A percentile compares a stretch with the other conserved stretches of the same genome.
Evolutionary conservation across 2,888 invertebrate species (phyloP).

Genomic region (Hydriomena furcata): DNA sequence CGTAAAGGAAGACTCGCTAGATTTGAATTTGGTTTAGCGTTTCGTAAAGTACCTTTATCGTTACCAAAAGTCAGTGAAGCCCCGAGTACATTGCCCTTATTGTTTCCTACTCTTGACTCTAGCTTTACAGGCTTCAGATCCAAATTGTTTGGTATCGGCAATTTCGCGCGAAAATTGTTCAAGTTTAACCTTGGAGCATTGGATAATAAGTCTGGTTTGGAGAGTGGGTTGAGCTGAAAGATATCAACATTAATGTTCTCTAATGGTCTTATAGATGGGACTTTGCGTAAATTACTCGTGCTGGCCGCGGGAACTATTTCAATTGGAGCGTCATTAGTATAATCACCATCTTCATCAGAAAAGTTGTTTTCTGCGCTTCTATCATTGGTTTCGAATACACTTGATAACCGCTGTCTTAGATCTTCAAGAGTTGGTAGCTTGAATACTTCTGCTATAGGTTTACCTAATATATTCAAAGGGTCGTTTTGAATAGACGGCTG

Average conservation of each 20-base stretch:
- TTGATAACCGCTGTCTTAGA: slow-evolving; percentile 40
- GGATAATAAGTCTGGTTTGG: slow-evolving; percentile 25
- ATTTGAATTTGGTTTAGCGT: slow-evolving; percentile 30
- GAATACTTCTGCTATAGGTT: slow-evolving; percentile 32
- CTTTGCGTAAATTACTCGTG: slow-evolving; percentile 33
- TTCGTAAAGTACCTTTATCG: slow-evolving; percentile 25
- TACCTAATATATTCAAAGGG: slow-evolving; percentile 26
- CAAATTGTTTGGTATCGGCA: slow-evolving; percentile 51
- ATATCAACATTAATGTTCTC: slow-evolving; percentile 50
- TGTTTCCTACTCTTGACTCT: slow-evolving; percentile 46
- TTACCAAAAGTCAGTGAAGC: slow-evolving; percentile 42
- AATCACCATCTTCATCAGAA: slow-evolving; percentile 29
- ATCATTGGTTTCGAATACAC: slow-evolving; percentile 42
- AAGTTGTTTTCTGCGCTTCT: slow-evolving; percentile 30
- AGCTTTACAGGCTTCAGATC: slow-evolving; percentile 50
- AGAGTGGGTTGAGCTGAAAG: slow-evolving; percentile 46
- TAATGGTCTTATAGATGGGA: slow-evolving; percentile 39
- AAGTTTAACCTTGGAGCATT: slow-evolving; percentile 45
- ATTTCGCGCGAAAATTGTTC: slow-evolving; percentile 51
- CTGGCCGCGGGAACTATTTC: slow-evolving; percentile 47
- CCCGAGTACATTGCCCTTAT: slow-evolving; percentile 41
- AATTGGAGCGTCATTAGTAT: slow-evolving; percentile 32
- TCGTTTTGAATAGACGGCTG: slow-evolving; percentile 8
- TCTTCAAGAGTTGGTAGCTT: slow-evolving; percentile 46
- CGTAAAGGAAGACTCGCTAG: slow-evolving; percentile 32